Conservation (phyloP, 1,140 invertebrate genomes). For the Charaxes varanes region DNA sequence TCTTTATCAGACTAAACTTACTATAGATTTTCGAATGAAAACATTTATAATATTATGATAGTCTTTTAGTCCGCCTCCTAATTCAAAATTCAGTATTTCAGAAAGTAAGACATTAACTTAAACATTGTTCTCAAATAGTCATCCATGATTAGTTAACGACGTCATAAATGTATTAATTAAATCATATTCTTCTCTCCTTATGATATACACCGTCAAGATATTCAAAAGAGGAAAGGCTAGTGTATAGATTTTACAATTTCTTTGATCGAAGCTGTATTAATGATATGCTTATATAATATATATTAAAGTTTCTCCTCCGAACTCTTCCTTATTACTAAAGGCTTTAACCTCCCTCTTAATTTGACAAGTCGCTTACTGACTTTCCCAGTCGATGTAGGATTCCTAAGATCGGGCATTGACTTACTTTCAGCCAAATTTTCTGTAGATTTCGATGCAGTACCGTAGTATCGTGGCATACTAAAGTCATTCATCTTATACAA, state of each 20-base stretch:
- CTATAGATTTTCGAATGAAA: no score
- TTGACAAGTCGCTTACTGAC: slow-evolving; percentile 65
- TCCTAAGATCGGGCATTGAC: slow-evolving; percentile 69
- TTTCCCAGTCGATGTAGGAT: slow-evolving; percentile 41
- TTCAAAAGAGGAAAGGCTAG: neutral
- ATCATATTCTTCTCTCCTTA: slow-evolving; percentile 8
- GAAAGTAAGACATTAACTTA: no score
- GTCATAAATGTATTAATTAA: no score
- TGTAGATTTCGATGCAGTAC: slow-evolving; percentile 28
- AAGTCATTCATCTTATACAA: slow-evolving; percentile 61
- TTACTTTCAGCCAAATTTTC: slow-evolving; percentile 54
- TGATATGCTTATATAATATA: neutral
- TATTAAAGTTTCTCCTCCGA: slow-evolving; percentile 49
- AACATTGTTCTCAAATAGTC: no score
- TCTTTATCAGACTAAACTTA: no score
- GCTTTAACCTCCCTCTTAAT: slow-evolving; percentile 60
- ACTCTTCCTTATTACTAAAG: slow-evolving; percentile 67
- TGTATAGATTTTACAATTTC: neutral
- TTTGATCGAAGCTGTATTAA: neutral
- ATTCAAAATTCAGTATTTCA: no score
- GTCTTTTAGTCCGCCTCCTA: no score
- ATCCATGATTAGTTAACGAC: no score
- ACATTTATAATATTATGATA: no score
- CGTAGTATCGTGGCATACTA: slow-evolving; percentile 71
- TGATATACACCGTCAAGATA: slow-evolving; percentile 3